Evolutionary conservation across 2,888 invertebrate genomes (phyloP), one percentile per base, ranked within the genome.

Genomic region (Asteroscopus sphinx): DNA sequence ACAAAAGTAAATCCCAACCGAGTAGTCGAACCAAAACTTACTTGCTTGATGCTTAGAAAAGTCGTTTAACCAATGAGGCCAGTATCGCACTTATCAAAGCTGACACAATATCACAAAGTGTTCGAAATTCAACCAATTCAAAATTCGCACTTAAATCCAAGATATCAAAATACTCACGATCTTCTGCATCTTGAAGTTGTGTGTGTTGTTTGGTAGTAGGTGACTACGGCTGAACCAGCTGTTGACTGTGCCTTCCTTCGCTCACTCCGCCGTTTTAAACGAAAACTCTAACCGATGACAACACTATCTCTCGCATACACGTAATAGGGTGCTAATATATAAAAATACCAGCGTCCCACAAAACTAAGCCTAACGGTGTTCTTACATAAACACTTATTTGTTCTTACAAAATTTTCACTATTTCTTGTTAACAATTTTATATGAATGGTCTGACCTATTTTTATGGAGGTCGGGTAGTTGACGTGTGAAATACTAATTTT

Each of bases 241-340:
- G 44, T 41, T 60, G 60, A 76, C 68, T 76, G 76, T 76, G 53
- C 39, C 25, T 36, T 21, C 5, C 37, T 16, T 44, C n/a, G 26
- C 17, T 1, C 11, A 4, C 41, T 13, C 17, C 40, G 66, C 42
- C 52, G 44, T 62, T 76, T 63, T 76, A 68, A 73, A 67, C 62
- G 5, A 28, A 59, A 39, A 36, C 39, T 33, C 25, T 13, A 9
- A 17, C 13, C 42, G 46, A 65, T 74, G 68, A 63, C 71, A 65
- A 75, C 73, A 76, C 85, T 81, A 67, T 79, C 73, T 81, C 66
- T 77, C 77, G 56, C 75, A 40, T 65, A 59, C 68, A 70, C 81
- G 83, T 86, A 88, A 88, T 77, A 73, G 59, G 73, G 91, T 92
- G 93, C 89, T 93, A 93, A 93, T 92, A 66, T 80, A 81, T 75